Evolutionary conservation across 2,113 vertebrate genomes (phyloP).

Genomic region (Oostethus manadensis): DNA sequence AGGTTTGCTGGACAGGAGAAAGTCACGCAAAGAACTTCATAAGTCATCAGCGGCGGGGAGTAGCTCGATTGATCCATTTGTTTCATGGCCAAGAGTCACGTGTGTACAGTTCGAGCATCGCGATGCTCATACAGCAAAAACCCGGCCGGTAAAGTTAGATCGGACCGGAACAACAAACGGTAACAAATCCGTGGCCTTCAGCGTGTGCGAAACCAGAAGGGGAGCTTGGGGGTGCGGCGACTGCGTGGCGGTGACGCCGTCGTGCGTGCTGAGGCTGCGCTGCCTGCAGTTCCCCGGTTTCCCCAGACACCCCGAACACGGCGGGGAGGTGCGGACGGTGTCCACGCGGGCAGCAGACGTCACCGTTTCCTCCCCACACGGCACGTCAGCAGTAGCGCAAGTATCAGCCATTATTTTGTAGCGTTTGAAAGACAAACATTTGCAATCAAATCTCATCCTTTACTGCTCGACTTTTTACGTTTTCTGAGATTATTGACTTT

Average conservation of each 20-base stretch:
- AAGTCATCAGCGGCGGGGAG: conserved; percentile 40
- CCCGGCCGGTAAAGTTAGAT: no score
- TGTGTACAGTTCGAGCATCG: no score
- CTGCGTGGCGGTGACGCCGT: conserved; percentile 54
- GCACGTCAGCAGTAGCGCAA: no score
- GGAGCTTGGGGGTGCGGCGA: neutral
- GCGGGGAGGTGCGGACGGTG: conserved; percentile 16
- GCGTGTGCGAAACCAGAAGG: conserved; percentile 25
- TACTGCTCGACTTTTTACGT: neutral
- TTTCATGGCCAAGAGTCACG: no score
- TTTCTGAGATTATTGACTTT: neutral
- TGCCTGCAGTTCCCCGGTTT: conserved; percentile 16
- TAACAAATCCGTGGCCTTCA: no score
- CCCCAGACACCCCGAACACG: conserved; percentile 13
- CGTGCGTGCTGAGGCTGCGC: conserved; percentile 12
- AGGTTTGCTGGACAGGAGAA: neutral
- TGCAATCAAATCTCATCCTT: neutral
- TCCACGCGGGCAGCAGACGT: conserved; percentile 24
- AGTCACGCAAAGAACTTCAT: conserved; percentile 33
- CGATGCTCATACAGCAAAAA: no score
- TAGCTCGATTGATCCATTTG: no score
- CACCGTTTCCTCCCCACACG: neutral
- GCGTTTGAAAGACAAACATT: neutral
- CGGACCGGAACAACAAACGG: no score
- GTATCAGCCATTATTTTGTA: neutral